phyloP scores from a whole-genome alignment of 2,797 vertebrate genomes.

The Sarcophilus harrisii region DNA sequence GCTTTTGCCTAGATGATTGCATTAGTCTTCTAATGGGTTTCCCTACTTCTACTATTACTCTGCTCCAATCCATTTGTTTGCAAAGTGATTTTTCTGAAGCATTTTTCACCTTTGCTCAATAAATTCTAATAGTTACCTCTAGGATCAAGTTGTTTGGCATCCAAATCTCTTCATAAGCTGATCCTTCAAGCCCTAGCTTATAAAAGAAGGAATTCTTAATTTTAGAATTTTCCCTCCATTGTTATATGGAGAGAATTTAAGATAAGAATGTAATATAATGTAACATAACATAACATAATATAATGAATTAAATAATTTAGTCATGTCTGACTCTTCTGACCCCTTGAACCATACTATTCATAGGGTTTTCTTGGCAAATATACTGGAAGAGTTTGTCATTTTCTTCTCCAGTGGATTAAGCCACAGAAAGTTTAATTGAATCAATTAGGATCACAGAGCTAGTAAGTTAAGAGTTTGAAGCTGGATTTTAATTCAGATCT shows the following conservation, averaged over 20 bases:
- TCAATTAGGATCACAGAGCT: background rate
- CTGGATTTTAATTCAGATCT: background rate
- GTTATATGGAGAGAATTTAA: background rate
- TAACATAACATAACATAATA: too few relatives aligned
- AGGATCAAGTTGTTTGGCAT: background rate
- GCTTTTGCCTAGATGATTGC: background rate
- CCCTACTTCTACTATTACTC: background rate
- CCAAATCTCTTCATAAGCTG: background rate
- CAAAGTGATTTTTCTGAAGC: background rate
- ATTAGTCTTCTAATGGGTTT: background rate
- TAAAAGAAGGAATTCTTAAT: background rate
- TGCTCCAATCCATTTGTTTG: background rate
- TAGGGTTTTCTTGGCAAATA: background rate
- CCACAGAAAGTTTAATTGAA: background rate
- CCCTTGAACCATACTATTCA: background rate
- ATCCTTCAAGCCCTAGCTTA: background rate
- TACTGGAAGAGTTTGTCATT: background rate
- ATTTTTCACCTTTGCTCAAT: background rate
- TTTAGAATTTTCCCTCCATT: background rate
- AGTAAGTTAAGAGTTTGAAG: background rate
- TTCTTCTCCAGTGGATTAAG: background rate
- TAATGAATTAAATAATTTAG: background rate
- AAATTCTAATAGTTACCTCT: background rate
- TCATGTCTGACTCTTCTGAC: background rate
- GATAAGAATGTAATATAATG: too few relatives aligned